A percentile compares a stretch with the other conserved stretches of the same genome.
Conservation (phyloP, 2,888 invertebrate genomes). For the Noctua fimbriata region DNA sequence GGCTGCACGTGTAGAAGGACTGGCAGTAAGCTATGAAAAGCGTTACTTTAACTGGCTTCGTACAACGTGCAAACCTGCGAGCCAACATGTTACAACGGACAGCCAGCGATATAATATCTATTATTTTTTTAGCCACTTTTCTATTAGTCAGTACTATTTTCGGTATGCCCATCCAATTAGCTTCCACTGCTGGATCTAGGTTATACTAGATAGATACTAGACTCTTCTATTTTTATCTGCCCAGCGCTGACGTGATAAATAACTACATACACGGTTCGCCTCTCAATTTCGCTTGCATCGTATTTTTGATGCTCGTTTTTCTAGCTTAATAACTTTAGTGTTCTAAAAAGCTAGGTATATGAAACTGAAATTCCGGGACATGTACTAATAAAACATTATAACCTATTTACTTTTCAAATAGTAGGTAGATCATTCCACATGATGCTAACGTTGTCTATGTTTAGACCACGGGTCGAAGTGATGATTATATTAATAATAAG, state of each 20-base stretch:
- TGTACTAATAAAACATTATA: not conserved
- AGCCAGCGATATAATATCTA: too few relatives aligned
- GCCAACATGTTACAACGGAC: too few relatives aligned
- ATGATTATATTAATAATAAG: not conserved
- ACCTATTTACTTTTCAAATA: not conserved
- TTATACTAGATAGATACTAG: constrained; percentile 1
- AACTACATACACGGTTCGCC: constrained; percentile 23
- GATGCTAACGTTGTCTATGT: not conserved
- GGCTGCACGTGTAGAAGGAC: too few relatives aligned
- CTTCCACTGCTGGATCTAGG: constrained; percentile 5
- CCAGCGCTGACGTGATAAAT: constrained; percentile 45
- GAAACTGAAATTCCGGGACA: not conserved
- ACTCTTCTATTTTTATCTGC: constrained; percentile 40
- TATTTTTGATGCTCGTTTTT: constrained; percentile 35
- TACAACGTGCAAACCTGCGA: too few relatives aligned
- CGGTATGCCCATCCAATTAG: constrained; percentile 33
- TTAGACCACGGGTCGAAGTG: not conserved
- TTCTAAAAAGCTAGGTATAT: not conserved
- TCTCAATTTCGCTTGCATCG: constrained; percentile 35
- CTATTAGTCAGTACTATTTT: constrained; percentile 13
- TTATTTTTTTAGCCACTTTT: not conserved
- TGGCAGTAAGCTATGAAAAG: too few relatives aligned
- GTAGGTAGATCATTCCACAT: not conserved
- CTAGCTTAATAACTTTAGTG: constrained; percentile 1
- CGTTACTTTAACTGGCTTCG: too few relatives aligned